A percentile compares a stretch with the other conserved stretches of the same genome.
Evolutionary conservation across 2,888 invertebrate genomes (phyloP).

Genomic region (Automeris io): DNA sequence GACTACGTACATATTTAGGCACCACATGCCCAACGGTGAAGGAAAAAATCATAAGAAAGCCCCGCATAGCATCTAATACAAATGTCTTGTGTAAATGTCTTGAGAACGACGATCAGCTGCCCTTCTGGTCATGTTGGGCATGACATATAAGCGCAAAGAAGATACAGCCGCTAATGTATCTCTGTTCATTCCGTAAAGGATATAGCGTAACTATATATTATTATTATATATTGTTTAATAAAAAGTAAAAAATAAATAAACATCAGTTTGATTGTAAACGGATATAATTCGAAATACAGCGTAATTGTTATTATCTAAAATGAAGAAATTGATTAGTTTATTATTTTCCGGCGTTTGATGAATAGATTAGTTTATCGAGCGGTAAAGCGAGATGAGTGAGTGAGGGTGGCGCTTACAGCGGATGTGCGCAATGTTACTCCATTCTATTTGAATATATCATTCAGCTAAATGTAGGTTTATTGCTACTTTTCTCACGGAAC

Average conservation of each 20-base stretch:
- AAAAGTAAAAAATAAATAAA: not conserved
- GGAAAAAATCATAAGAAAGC: too few species aligned
- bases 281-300: not conserved
- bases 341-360: constrained; percentile 65
- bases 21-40: too few species aligned
- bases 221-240: not conserved
- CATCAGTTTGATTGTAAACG: not conserved
- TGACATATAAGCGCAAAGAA: too few species aligned
- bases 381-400: constrained; percentile 53
- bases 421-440: constrained; percentile 66
- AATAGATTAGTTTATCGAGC: constrained; percentile 60
- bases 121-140: too few species aligned
- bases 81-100: too few species aligned
- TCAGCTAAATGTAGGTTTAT: constrained; percentile 73
- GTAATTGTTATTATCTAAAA: constrained; percentile 12
- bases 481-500: constrained; percentile 76
- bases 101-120: too few species aligned
- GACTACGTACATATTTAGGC: too few species aligned
- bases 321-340: constrained; percentile 35
- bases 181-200: too few species aligned
- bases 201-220: not conserved
- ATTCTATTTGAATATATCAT: constrained; percentile 75
- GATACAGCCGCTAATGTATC: too few species aligned
- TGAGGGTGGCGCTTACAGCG: constrained; percentile 63
- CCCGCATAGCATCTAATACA: too few species aligned